phyloP scores from a whole-genome alignment of 2,888 invertebrate genomes.

The Hypena proboscidalis region DNA sequence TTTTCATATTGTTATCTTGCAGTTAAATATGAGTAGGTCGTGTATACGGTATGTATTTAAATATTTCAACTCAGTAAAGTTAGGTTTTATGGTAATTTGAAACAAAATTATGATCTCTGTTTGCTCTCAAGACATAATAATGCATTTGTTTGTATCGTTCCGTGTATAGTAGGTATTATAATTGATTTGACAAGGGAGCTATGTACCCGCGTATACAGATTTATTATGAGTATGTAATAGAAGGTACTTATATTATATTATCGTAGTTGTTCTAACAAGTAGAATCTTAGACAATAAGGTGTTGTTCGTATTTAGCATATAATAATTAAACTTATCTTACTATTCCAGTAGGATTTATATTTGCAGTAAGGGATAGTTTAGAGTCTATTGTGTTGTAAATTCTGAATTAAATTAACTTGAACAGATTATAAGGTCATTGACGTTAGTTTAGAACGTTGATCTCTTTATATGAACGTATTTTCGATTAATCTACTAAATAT shows the following conservation, averaged over 20 bases:
- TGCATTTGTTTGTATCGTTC: constrained; percentile 47
- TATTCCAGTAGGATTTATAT: no score
- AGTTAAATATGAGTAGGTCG: constrained; percentile 36
- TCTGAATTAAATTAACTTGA: no score
- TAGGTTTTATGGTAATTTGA: constrained; percentile 42
- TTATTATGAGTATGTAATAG: constrained; percentile 4
- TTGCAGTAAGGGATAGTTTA: no score
- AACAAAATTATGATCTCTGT: constrained; percentile 59
- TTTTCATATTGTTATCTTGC: constrained; percentile 39
- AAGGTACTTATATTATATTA: constrained; percentile 34
- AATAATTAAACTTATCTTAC: neutral
- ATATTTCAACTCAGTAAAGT: constrained; percentile 35
- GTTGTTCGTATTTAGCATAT: neutral
- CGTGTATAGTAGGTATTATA: constrained; percentile 35
- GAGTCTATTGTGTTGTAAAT: no score
- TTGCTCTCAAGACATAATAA: constrained; percentile 56
- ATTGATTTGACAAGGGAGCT: constrained; percentile 22
- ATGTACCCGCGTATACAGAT: constrained; percentile 20
- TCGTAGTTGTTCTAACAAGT: constrained; percentile 21
- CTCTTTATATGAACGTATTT: no score
- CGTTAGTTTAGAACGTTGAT: no score
- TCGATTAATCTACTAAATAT: no score
- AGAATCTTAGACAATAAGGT: constrained; percentile 12
- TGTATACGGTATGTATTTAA: constrained; percentile 35
- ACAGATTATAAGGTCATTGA: no score